These are phyloP conservation scores for Thecophora atra DNA, from an alignment of 2,888 invertebrate species.

Conservation along the genomic window DNA sequence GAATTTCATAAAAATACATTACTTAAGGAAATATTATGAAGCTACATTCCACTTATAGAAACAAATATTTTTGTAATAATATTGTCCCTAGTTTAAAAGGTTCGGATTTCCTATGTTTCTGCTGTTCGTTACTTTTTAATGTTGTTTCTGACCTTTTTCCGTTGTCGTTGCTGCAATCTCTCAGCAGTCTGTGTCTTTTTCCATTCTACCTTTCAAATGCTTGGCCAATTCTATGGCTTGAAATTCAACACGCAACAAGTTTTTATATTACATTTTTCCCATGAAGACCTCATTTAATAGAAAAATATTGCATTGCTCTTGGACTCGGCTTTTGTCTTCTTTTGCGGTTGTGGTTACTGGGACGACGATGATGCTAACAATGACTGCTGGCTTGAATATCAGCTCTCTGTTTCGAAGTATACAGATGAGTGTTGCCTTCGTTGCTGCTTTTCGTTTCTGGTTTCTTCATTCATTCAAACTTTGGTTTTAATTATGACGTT, in stretches of 20 bases:
- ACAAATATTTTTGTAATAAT: too few relatives aligned
- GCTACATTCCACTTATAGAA: too few relatives aligned
- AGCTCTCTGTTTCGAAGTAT: background rate
- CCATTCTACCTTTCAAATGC: background rate
- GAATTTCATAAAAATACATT: too few relatives aligned
- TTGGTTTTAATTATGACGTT: background rate
- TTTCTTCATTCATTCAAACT: background rate
- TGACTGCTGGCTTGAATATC: background rate
- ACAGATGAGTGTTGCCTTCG: background rate
- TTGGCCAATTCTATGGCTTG: slow-evolving; percentile 8
- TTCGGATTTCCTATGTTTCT: too few relatives aligned
- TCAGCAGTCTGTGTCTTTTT: too few relatives aligned
- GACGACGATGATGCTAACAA: background rate
- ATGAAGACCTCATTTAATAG: background rate
- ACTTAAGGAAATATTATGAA: too few relatives aligned
- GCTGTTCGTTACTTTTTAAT: too few relatives aligned
- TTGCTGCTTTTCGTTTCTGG: background rate
- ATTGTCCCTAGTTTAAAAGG: too few relatives aligned
- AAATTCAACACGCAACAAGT: slow-evolving; percentile 5
- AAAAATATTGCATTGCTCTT: background rate
- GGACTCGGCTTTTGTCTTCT: too few relatives aligned
- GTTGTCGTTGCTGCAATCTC: too few relatives aligned
- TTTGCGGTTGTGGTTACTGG: slow-evolving; percentile 10
- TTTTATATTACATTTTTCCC: background rate
- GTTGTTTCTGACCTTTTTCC: too few relatives aligned